phyloP scores from a whole-genome alignment of 2,113 vertebrate species.

The Thermophis baileyi region DNA sequence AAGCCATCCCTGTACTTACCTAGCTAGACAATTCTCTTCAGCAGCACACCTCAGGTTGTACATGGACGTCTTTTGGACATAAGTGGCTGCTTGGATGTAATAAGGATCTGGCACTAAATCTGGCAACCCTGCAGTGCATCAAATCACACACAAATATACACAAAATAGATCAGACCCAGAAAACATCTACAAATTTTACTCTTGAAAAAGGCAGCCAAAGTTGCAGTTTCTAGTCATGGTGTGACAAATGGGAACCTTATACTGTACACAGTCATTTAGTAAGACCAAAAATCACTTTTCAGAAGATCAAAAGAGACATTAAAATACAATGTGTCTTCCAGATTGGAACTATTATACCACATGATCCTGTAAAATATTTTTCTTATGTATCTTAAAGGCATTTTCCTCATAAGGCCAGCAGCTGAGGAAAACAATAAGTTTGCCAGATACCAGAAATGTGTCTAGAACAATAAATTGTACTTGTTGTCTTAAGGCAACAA shows the following conservation, averaged over 20 bases:
- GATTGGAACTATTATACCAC: background rate
- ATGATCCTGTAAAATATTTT: background rate
- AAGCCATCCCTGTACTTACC: constrained; percentile 64
- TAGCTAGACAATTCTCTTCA: constrained; percentile 92
- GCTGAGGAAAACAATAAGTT: background rate
- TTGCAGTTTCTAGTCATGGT: background rate
- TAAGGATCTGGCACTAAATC: constrained; percentile 93
- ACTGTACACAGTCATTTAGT: background rate
- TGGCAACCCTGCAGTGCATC: constrained; percentile 83
- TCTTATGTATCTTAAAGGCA: constrained; percentile 14
- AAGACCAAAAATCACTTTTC: background rate
- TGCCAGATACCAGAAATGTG: background rate
- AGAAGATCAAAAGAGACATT: background rate
- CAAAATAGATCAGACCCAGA: constrained; percentile 47
- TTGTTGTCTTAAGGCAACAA: background rate
- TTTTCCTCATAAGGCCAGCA: constrained; percentile 12
- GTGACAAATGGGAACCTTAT: background rate
- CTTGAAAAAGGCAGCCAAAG: background rate
- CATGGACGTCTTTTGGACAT: constrained; percentile 90
- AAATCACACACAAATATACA: constrained; percentile 59
- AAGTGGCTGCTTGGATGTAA: constrained; percentile 90
- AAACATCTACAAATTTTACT: constrained; percentile 40
- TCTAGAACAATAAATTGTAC: background rate
- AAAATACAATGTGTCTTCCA: background rate
- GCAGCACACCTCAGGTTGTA: constrained; percentile 93